Evolutionary conservation across 37 sponge, comb jelly and placozoan species (phyloP).

Genomic region (Eunapius fragilis): DNA sequence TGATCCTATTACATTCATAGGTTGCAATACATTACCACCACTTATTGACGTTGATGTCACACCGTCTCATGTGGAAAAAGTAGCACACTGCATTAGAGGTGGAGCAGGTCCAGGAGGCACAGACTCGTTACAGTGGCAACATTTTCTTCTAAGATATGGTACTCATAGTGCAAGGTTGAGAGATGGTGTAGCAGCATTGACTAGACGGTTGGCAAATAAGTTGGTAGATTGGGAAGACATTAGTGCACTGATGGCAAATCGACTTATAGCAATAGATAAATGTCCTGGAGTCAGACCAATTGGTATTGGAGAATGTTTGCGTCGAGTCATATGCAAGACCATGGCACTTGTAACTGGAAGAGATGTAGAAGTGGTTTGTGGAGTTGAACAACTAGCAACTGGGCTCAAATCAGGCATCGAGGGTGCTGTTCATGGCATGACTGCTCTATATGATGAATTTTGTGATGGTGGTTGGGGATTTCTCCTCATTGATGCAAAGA

Average conservation of each 20-base stretch:
- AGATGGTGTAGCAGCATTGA: conserved; percentile 19
- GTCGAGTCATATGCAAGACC: conserved; percentile 14
- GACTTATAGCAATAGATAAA: conserved; percentile 11
- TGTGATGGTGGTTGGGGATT: conserved; percentile 31
- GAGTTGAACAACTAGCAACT: conserved; percentile 5
- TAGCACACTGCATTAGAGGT: no score
- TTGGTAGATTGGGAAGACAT: conserved; percentile 12
- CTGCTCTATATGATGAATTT: conserved; percentile 37
- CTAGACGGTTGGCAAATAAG: conserved; percentile 13
- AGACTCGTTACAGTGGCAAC: conserved; percentile 32
- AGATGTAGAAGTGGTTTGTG: conserved; percentile 27
- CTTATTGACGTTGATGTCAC: no score
- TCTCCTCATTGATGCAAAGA: conserved; percentile 37
- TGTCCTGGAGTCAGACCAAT: conserved; percentile 26
- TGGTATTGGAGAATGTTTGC: conserved; percentile 12
- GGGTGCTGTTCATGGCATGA: conserved; percentile 43
- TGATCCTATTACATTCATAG: conserved; percentile 3
- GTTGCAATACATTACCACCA: background rate
- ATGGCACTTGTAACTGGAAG: no score
- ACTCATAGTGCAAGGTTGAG: conserved; percentile 24
- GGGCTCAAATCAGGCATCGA: conserved; percentile 45
- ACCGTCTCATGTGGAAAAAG: no score
- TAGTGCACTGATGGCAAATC: conserved; percentile 5
- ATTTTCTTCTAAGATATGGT: conserved; percentile 27
- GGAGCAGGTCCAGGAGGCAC: no score